Evolutionary conservation across 2,888 invertebrate genomes (phyloP).

Genomic region (Mongoloraphidia duomilia): DNA sequence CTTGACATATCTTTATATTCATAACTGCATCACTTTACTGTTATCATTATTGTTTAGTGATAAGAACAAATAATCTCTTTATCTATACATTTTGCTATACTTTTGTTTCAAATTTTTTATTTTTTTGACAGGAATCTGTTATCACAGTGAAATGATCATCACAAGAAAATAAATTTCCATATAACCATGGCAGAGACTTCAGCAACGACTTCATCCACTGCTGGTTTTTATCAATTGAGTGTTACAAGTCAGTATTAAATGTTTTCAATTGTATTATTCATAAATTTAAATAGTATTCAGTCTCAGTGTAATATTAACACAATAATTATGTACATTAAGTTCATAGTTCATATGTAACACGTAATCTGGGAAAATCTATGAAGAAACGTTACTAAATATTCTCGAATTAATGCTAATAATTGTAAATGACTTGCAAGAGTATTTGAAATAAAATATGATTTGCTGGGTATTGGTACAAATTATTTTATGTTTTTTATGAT

Average conservation of each 20-base stretch:
- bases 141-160: too few relatives aligned
- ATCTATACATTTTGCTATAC: too few relatives aligned
- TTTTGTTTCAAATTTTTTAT: too few relatives aligned
- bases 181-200: conserved; percentile 20
- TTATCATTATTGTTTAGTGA: neutral
- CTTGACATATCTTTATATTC: neutral
- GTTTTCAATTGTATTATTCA: neutral
- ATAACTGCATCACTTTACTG: neutral
- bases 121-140: too few relatives aligned
- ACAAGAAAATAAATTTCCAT: neutral
- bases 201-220: conserved; percentile 21
- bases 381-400: neutral
- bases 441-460: too few relatives aligned
- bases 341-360: neutral
- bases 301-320: neutral
- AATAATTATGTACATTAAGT: neutral
- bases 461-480: too few relatives aligned
- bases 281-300: neutral
- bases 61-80: too few relatives aligned
- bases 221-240: conserved; percentile 50
- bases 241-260: conserved; percentile 42
- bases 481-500: too few relatives aligned
- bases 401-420: too few relatives aligned
- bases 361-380: neutral
- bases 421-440: too few relatives aligned